Base-by-base conservation (phyloP, 2,797 vertebrate species). In the Pangasius larnaudii region DNA sequence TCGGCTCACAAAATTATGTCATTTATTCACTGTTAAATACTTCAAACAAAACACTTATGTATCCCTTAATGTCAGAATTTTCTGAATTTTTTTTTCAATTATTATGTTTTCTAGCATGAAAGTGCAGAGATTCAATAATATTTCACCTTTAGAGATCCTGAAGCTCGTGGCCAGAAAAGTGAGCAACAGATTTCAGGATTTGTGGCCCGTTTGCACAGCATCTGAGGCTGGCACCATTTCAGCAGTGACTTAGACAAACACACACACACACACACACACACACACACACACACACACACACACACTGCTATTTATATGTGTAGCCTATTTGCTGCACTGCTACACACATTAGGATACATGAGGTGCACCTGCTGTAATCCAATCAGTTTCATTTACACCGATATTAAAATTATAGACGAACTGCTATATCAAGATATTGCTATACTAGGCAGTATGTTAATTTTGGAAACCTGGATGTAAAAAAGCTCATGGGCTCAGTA, bases 291-390 rank as follows among this genome's bases (percentile, higher is more conserved):
- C 85, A 30, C 72, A 51, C 30, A 46, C 42, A 51, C 74, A n/a
- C 46, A 9, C 77, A 27, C 61, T 24, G 51, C 24, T 69, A 79
- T 81, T 42, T 72, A 81, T 39, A 79, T 71, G 36, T 59, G 36
- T 59, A 81, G 51, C 27, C 18, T 72, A 82, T 69, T 59, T 82
- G 67, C 33, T 71, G 10, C 39, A 71, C 49, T 18, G 61, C 49
- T 58, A 59, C 80, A 88, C 46, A 88, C 71, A 89, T 74, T 84
- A 75, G 56, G 53, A 51, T n/a, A 75, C 69, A 53, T 65, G 42
- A 14, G 75, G n/a, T 82, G 18, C 65, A 22, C 19, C 0, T 8
- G 69, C 3, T 87, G 79, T 84, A 75, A 88, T 80, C 33, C 78
- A 59, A 59, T 88, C 67, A 51, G 58, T 27, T 72, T 74, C 81